Evolutionary conservation across 2,797 vertebrate species (phyloP).

Genomic region (Darevskia nairensis): DNA sequence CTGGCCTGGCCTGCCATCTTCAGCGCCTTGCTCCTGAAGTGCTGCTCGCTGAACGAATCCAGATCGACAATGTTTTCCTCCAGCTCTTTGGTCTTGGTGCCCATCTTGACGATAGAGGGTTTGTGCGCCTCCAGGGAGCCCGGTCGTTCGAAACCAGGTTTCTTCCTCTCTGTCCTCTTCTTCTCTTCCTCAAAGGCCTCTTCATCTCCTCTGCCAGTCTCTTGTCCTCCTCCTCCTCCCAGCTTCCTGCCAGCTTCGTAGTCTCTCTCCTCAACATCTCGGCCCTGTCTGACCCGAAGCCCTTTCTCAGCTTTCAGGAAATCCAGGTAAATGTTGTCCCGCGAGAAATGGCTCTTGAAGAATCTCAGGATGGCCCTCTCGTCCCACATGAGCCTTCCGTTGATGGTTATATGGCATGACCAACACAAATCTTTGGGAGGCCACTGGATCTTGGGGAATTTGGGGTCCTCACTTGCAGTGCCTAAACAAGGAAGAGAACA

Average conservation of each 20-base stretch:
- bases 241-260: conserved; percentile 40
- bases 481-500: conserved; percentile 74
- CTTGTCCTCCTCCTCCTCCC: conserved; percentile 13
- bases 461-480: conserved; percentile 87
- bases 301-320: conserved; percentile 67
- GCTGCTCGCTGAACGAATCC: conserved; percentile 83
- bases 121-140: conserved; percentile 44
- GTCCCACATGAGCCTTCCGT: conserved; percentile 82
- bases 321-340: conserved; percentile 75
- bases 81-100: conserved; percentile 63
- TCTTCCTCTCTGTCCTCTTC: background rate
- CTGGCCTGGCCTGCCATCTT: conserved; percentile 43
- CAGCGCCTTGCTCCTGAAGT: conserved; percentile 82
- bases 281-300: conserved; percentile 56
- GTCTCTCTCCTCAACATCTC: conserved; percentile 19
- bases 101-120: conserved; percentile 79
- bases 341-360: conserved; percentile 83
- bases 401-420: conserved; percentile 80
- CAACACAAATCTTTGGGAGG: conserved; percentile 85
- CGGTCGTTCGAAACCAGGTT: background rate
- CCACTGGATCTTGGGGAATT: conserved; percentile 94
- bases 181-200: background rate
- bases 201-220: conserved; percentile 20
- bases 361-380: conserved; percentile 77
- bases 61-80: conserved; percentile 85